phyloP scores from a whole-genome alignment of 2,888 invertebrate species.

The Calliphora vomitoria region DNA sequence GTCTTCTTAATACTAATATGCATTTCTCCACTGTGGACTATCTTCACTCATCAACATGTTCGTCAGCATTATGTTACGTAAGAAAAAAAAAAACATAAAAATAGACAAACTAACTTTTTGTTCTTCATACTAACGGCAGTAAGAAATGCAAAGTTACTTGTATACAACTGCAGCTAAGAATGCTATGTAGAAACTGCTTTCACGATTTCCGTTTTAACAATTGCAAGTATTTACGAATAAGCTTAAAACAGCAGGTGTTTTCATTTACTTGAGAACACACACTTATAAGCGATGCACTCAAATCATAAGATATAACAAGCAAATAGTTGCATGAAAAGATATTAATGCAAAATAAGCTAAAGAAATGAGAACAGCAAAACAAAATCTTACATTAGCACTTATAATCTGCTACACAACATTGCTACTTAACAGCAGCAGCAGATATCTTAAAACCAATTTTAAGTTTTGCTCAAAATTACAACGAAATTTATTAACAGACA shows the following conservation, averaged over 20 bases:
- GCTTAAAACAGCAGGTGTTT: conserved; percentile 61
- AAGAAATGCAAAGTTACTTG: conserved; percentile 10
- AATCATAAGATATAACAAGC: not conserved
- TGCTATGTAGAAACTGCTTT: conserved; percentile 54
- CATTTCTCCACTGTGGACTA: too few relatives aligned
- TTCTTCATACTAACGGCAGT: not conserved
- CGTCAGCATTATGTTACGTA: not conserved
- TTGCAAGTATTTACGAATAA: conserved; percentile 51
- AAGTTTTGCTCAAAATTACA: not conserved
- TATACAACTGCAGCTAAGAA: conserved; percentile 31
- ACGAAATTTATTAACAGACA: too few relatives aligned
- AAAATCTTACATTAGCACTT: conserved; percentile 47
- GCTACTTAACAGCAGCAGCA: not conserved
- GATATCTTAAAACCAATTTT: not conserved
- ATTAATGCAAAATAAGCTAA: conserved; percentile 16
- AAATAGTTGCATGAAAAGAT: not conserved
- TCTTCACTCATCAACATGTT: not conserved
- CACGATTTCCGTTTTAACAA: conserved; percentile 58
- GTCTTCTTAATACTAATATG: too few relatives aligned
- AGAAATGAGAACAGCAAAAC: not conserved
- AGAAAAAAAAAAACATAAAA: not conserved
- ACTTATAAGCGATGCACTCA: not conserved
- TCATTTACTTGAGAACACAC: not conserved
- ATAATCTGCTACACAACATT: conserved; percentile 10
- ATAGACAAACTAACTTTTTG: too few relatives aligned